phyloP scores from a whole-genome alignment of 37 sponge, comb jelly and placozoan genomes.

The Mnemiopsis leidyi region DNA sequence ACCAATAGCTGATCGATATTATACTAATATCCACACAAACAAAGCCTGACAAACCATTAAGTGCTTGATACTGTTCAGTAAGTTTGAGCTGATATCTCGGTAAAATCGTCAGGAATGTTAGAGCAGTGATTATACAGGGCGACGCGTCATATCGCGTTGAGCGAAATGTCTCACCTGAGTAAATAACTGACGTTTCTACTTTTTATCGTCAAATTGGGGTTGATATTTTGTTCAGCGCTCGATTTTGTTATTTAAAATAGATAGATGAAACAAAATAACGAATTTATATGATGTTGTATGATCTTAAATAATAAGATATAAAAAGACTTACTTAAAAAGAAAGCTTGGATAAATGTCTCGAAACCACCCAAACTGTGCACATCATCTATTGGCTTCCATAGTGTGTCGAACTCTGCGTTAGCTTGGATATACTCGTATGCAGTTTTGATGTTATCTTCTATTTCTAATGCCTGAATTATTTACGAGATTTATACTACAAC shows the following conservation, averaged over 20 bases:
- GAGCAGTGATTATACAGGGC: slow-evolving; percentile 19
- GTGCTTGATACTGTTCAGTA: slow-evolving; percentile 14
- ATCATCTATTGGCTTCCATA: slow-evolving; percentile 35
- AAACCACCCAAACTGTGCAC: slow-evolving; percentile 9
- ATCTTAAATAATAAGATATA: too few relatives aligned
- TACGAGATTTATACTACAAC: too few relatives aligned
- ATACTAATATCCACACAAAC: too few relatives aligned
- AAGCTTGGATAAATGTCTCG: slow-evolving; percentile 1
- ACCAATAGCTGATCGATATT: too few relatives aligned
- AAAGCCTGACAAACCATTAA: not conserved
- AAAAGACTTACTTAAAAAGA: not conserved
- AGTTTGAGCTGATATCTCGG: slow-evolving; percentile 31
- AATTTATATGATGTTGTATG: not conserved
- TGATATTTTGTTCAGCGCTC: too few relatives aligned
- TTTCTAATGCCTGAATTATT: not conserved
- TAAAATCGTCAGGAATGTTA: slow-evolving; percentile 3
- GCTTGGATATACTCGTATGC: slow-evolving; percentile 1
- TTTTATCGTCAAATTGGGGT: too few relatives aligned
- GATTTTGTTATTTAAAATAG: too few relatives aligned
- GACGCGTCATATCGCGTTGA: not conserved
- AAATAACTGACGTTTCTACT: too few relatives aligned
- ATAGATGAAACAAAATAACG: not conserved
- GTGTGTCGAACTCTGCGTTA: not conserved
- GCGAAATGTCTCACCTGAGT: not conserved
- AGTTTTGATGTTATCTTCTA: slow-evolving; percentile 11